These are phyloP conservation scores for Hydropsyche tenuis DNA, from an alignment of 1,140 invertebrate genomes.

Conservation along the genomic window DNA sequence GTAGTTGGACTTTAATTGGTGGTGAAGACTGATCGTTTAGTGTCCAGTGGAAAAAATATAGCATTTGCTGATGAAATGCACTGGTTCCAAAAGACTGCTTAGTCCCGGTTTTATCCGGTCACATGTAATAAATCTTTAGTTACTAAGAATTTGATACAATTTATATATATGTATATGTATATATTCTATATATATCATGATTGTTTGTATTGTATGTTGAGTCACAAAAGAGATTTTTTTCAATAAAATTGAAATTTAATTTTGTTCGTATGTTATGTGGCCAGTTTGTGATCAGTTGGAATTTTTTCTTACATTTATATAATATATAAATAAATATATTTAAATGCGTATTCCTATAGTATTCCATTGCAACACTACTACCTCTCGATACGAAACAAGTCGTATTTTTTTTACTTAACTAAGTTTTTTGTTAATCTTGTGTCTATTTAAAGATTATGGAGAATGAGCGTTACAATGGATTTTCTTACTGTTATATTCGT, in stretches of 20 bases:
- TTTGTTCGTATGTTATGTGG: slow-evolving; percentile 19
- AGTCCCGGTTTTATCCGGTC: slow-evolving; percentile 17
- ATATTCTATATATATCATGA: slow-evolving; percentile 24
- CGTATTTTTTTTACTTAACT: slow-evolving; percentile 14
- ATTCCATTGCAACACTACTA: slow-evolving; percentile 46
- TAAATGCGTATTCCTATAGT: slow-evolving; percentile 41
- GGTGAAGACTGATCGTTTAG: slow-evolving; percentile 34
- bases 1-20: background rate
- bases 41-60: slow-evolving; percentile 23
- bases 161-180: slow-evolving; percentile 27
- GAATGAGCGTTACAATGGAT: slow-evolving; percentile 12
- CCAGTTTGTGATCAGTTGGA: slow-evolving; percentile 9
- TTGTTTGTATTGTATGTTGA: slow-evolving; percentile 10
- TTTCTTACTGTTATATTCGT: slow-evolving; percentile 14
- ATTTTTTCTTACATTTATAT: slow-evolving; percentile 20
- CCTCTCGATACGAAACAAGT: slow-evolving; percentile 33
- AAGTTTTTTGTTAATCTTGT: slow-evolving; percentile 22
- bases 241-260: slow-evolving; percentile 1
- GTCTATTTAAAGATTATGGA: slow-evolving; percentile 17
- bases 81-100: slow-evolving; percentile 33
- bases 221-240: slow-evolving; percentile 4
- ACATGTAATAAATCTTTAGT: slow-evolving; percentile 28
- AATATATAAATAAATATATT: slow-evolving; percentile 17
- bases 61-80: slow-evolving; percentile 24
- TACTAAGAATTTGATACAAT: slow-evolving; percentile 40